Evolutionary conservation across 2,113 vertebrate genomes (phyloP), one percentile per base, ranked within the genome.

Genomic region (Ifrita kowaldi): DNA sequence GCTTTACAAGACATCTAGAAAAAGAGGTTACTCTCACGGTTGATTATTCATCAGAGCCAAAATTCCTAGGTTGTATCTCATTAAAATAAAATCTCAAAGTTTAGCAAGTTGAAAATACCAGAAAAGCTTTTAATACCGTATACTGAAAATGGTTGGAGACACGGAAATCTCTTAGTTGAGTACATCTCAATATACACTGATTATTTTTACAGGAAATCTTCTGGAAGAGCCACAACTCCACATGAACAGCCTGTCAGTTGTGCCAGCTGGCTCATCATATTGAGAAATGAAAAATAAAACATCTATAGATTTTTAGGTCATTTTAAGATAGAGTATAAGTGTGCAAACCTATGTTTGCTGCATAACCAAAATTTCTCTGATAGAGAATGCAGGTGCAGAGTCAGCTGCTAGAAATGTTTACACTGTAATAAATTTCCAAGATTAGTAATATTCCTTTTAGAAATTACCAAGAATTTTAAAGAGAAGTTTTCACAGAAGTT

Each of bases 181-280:
- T 71, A 63, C 27, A 85, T 67, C 86, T 88, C 62, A 94, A 80
- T 55, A 95, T 21, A 68, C 63, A 80, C 12, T 69, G 37, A 89
- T 93, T 69, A 83, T 87, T 93, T 69, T 95, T 90, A 79, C 53
- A 42, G 93, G 65, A 83, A 96, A 82, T 53, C 71, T 96, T 91
- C 76, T 95, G 69, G 47, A 85, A 74, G 28, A 92, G 56, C 44
- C 46, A 93, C 79, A 89, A 59, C 49, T 84, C 70, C 85, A 82
- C 63, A 35, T 32, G 77, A 93, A 71, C 12, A 6, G 56, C 62
- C 82, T 87, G 65, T 76, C 46, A 73, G 63, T 65, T 3, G 2
- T 55, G 37, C 82, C 84, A 91, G 81, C 37, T 91, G 84, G 89
- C 84, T 89, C 70, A 76, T 82, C 73, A 69, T 21, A 85, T 7